These are phyloP conservation scores for Pogonognathellus flavescens DNA, from an alignment of 1,140 invertebrate genomes.

Conservation along the genomic window DNA sequence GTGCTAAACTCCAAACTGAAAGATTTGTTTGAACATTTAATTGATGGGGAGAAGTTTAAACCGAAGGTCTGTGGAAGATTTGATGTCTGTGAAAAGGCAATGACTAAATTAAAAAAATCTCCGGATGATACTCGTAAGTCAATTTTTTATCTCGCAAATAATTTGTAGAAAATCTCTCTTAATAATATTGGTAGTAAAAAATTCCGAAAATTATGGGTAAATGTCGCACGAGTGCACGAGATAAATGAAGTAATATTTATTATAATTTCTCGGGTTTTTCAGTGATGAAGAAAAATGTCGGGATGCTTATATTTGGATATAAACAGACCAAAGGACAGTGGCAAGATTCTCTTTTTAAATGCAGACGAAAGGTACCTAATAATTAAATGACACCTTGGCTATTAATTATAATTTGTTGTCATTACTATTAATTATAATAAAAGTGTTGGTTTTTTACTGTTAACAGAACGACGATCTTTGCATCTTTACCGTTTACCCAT, in stretches of 20 bases:
- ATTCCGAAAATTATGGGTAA: no score
- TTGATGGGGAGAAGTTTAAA: not conserved
- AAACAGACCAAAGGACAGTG: not conserved
- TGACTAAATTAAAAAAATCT: not conserved
- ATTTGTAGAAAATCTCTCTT: not conserved
- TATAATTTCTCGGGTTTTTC: not conserved
- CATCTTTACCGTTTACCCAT: not conserved
- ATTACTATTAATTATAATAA: no score
- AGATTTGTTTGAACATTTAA: not conserved
- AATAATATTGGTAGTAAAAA: no score
- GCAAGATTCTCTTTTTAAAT: not conserved
- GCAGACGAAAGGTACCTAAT: not conserved
- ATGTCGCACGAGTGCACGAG: no score
- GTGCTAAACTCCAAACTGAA: not conserved
- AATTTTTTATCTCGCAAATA: not conserved
- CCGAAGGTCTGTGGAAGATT: not conserved
- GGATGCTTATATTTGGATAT: constrained; percentile 13
- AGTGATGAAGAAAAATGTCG: constrained; percentile 10
- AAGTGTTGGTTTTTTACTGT: not conserved
- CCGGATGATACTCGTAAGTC: not conserved
- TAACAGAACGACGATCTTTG: not conserved
- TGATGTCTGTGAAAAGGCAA: not conserved
- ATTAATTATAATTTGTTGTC: not conserved
- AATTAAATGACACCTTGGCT: not conserved
- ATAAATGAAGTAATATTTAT: no score